phyloP scores from a whole-genome alignment of 2,797 vertebrate species.

The Phylloscopus collybita region DNA sequence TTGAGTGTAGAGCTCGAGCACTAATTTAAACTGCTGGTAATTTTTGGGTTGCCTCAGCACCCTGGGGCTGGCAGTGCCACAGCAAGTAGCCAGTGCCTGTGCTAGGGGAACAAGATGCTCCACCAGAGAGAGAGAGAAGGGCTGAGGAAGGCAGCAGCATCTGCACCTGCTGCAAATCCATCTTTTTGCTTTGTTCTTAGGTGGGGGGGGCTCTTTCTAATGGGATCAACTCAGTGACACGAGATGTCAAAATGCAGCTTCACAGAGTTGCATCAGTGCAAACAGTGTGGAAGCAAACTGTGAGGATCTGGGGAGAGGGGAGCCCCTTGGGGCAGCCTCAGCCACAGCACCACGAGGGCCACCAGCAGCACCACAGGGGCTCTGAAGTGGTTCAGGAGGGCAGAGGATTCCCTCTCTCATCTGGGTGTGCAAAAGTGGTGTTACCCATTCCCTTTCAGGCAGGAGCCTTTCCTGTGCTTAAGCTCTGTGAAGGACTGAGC shows the following conservation, averaged over 20 bases:
- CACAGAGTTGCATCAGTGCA: background rate
- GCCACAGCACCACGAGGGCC: rapidly evolving
- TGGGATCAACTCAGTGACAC: rapidly evolving
- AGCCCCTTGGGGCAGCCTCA: background rate
- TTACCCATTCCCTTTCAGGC: background rate
- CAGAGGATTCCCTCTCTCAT: background rate
- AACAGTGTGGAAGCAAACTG: background rate
- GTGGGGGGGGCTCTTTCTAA: background rate
- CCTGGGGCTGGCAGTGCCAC: background rate
- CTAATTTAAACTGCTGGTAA: background rate
- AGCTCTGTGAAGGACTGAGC: background rate
- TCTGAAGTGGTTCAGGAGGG: background rate
- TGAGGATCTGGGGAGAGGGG: background rate
- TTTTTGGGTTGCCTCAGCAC: background rate
- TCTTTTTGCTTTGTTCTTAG: background rate
- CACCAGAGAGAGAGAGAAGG: background rate
- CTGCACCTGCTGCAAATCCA: background rate
- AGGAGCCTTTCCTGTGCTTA: background rate
- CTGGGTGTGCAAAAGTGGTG: background rate
- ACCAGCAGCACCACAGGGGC: rapidly evolving
- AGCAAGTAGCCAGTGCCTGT: background rate
- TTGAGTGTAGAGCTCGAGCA: background rate
- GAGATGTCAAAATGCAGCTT: background rate
- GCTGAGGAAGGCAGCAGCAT: background rate
- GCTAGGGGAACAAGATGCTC: background rate